phyloP scores from a whole-genome alignment of 2,113 vertebrate species.

The Microtus ochrogaster region DNA sequence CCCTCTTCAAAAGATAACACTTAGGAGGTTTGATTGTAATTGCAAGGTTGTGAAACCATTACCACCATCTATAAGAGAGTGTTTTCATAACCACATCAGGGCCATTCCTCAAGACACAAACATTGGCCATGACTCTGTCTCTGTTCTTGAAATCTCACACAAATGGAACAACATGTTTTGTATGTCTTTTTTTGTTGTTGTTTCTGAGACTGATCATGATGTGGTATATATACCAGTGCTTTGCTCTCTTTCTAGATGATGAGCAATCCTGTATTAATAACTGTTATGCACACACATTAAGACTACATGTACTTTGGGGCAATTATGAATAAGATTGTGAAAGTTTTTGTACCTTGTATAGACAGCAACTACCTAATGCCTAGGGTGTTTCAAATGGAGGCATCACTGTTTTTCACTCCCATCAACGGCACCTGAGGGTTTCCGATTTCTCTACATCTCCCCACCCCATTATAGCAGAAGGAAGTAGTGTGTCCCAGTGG shows the following conservation, averaged over 20 bases:
- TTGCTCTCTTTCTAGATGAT: neutral
- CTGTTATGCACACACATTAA: neutral
- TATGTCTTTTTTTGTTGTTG: neutral
- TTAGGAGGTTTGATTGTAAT: neutral
- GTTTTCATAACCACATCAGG: neutral
- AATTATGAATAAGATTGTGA: no score
- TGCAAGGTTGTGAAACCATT: neutral
- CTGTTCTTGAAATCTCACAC: no score
- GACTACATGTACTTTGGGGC: no score
- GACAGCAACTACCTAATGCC: neutral
- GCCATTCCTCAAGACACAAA: neutral
- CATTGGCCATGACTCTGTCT: no score
- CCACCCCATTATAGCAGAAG: neutral
- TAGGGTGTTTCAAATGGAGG: neutral
- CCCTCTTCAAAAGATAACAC: neutral
- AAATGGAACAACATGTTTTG: fast-evolving
- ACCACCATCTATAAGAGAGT: neutral
- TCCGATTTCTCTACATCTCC: neutral
- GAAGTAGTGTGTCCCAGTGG: neutral
- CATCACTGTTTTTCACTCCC: fast-evolving
- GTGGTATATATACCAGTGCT: neutral
- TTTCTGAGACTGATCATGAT: neutral
- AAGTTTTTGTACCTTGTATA: neutral
- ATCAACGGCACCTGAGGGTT: neutral
- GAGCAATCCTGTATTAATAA: fast-evolving